phyloP scores from a whole-genome alignment of 2,888 invertebrate genomes.

The Scelioninae gen. 1 region DNA sequence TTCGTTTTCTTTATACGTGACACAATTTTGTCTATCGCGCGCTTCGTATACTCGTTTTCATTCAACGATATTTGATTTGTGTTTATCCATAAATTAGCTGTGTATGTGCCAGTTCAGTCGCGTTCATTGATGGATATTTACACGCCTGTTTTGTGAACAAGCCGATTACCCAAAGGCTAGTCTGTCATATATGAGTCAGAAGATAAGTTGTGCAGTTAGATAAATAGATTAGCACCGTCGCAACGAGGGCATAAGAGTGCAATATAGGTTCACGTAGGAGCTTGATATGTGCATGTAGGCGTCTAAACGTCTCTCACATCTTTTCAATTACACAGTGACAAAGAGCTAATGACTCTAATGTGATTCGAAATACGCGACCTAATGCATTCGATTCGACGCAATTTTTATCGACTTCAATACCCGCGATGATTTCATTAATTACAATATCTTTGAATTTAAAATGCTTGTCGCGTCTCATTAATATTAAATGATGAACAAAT shows the following conservation, averaged over 20 bases:
- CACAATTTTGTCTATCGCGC: constrained; percentile 34
- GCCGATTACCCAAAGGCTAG: constrained; percentile 49
- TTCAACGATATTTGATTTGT: constrained; percentile 25
- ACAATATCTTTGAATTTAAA: constrained; percentile 24
- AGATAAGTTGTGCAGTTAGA: constrained; percentile 80
- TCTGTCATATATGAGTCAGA: constrained; percentile 76
- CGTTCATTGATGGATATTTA: constrained; percentile 55
- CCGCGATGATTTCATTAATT: constrained; percentile 15
- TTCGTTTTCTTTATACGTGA: constrained; percentile 47
- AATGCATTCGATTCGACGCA: constrained; percentile 11
- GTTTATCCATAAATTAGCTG: constrained; percentile 43
- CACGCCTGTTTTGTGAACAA: constrained; percentile 52
- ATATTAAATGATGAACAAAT: background rate
- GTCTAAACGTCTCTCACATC: constrained; percentile 50
- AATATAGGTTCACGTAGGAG: constrained; percentile 67
- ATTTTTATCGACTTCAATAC: constrained; percentile 10
- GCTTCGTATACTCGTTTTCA: constrained; percentile 28
- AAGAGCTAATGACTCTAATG: constrained; percentile 48
- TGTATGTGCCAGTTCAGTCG: constrained; percentile 22
- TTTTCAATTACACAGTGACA: constrained; percentile 44
- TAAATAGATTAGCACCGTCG: constrained; percentile 81
- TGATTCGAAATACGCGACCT: constrained; percentile 16
- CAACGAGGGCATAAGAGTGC: constrained; percentile 71
- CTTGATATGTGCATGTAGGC: constrained; percentile 71
- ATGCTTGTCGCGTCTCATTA: background rate